Percentiles rank a stretch among this genome's conserved stretches.
Evolutionary conservation across 2,113 vertebrate species (phyloP).

Genomic region (Chionodraco myersi): DNA sequence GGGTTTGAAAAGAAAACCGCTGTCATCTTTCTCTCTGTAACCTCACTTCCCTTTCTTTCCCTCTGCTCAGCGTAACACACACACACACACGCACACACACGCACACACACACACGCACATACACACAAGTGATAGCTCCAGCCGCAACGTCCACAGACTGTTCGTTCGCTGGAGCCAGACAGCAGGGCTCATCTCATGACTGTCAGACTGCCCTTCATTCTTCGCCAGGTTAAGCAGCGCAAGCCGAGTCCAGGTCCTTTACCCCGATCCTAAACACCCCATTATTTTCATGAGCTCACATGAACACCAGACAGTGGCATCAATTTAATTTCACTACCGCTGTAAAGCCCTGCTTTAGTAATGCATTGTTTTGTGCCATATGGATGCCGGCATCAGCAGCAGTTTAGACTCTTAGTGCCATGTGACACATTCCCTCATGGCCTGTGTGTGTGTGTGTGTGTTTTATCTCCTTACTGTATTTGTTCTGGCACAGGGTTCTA

Average conservation of each 20-base stretch:
- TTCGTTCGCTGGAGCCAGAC: slow-evolving; percentile 28
- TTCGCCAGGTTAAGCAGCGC: slow-evolving; percentile 17
- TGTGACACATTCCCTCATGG: slow-evolving; percentile 53
- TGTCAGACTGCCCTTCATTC: slow-evolving; percentile 18
- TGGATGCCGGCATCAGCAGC: background rate
- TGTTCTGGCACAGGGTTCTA: slow-evolving; percentile 74
- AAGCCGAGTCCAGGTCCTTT: slow-evolving; percentile 37
- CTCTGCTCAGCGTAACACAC: slow-evolving; percentile 24
- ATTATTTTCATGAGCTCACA: slow-evolving; percentile 52
- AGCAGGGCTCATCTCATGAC: slow-evolving; percentile 33
- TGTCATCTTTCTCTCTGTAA: slow-evolving; percentile 29
- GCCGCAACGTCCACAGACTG: slow-evolving; percentile 33
- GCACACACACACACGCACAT: slow-evolving; percentile 16
- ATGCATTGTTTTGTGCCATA: slow-evolving; percentile 13
- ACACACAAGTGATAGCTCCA: slow-evolving; percentile 24
- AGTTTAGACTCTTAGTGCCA: slow-evolving; percentile 23
- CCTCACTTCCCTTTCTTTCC: slow-evolving; percentile 2
- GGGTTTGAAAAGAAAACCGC: slow-evolving; percentile 55
- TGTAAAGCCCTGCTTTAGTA: background rate
- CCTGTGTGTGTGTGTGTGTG: slow-evolving; percentile 30
- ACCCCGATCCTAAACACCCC: slow-evolving; percentile 48
- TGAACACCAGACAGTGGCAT: slow-evolving; percentile 19
- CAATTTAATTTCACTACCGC: slow-evolving; percentile 2
- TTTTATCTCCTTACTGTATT: slow-evolving; percentile 74
- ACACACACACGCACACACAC: slow-evolving; percentile 16